phyloP scores from a whole-genome alignment of 2,888 invertebrate species.

The Limnephilus auricula region DNA sequence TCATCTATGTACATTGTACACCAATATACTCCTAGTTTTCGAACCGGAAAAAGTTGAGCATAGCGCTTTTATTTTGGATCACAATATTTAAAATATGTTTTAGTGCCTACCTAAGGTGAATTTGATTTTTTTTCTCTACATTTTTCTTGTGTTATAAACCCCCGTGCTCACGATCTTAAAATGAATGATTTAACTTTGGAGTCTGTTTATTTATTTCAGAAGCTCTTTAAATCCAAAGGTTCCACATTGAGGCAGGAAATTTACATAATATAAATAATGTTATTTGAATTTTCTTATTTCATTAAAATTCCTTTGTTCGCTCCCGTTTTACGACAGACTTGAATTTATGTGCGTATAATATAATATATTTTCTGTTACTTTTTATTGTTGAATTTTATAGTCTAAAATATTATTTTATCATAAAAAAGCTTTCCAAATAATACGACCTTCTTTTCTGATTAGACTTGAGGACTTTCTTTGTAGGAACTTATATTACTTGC shows the following conservation, averaged over 20 bases:
- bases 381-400: constrained; percentile 34
- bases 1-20: too few species aligned
- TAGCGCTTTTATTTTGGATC: too few species aligned
- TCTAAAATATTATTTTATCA: constrained; percentile 18
- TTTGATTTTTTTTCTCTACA: background rate
- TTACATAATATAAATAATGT: constrained; percentile 26
- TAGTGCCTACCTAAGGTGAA: too few species aligned
- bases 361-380: constrained; percentile 16
- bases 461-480: constrained; percentile 10
- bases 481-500: background rate
- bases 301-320: constrained; percentile 33
- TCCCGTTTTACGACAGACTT: constrained; percentile 23
- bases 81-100: too few species aligned
- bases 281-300: constrained; percentile 26
- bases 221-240: background rate
- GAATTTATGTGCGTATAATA: constrained; percentile 24
- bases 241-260: background rate
- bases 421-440: constrained; percentile 49
- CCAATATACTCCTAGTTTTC: too few species aligned
- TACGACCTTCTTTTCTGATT: constrained; percentile 25
- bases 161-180: background rate
- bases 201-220: background rate
- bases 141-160: background rate
- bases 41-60: too few species aligned
- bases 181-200: background rate